Evolutionary conservation across 1,140 invertebrate genomes (phyloP), one percentile per base, ranked within the genome.

Genomic region (Drosophila tropicalis): DNA sequence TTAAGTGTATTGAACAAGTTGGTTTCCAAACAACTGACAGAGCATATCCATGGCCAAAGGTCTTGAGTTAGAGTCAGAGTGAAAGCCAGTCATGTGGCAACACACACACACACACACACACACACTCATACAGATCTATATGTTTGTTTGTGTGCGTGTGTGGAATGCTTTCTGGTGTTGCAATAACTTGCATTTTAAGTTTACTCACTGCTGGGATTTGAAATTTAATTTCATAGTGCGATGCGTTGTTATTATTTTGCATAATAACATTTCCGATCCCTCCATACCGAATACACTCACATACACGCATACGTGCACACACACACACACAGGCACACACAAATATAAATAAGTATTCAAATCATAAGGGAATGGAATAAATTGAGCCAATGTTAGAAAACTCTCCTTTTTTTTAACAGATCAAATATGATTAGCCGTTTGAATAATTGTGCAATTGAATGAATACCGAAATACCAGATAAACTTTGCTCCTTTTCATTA

Each of bases 181-280:
- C 81, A 89, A 89, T 90, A 90, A 90, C 81, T 89, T 89, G 86
- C 81, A 89, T 81, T 90, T 89, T 85, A 79, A 89, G 85, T 89
- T 90, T 81, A 86, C 78, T 81, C 85, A 81, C 85, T 89, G 86
- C 85, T 90, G 85, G 81, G 86, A 90, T 79, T 89, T 72, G 54
- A 84, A 89, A 89, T 89, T 89, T 89, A 90, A 89, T 89, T 89
- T 89, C 81, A 89, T 89, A 89, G 85, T 90, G 81, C 81, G 85
- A 65, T 89, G 85, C 85, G 84, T 90, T 84, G 85, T 89, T 89
- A 89, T 89, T 90, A 89, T 90, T 89, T 85, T 90, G 81, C 85
- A 89, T 89, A 90, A 89, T 90, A 89, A 79, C 75, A 90, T 89
- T 89, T 90, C 72, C 64, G 75, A 65, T 70, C 70, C 65, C 47